Percentiles rank a stretch among this genome's conserved stretches.
These are phyloP conservation scores for Apostichopus parvimensis DNA, from an alignment of 35 echinoderm and acorn worm species.

Conservation along the genomic window DNA sequence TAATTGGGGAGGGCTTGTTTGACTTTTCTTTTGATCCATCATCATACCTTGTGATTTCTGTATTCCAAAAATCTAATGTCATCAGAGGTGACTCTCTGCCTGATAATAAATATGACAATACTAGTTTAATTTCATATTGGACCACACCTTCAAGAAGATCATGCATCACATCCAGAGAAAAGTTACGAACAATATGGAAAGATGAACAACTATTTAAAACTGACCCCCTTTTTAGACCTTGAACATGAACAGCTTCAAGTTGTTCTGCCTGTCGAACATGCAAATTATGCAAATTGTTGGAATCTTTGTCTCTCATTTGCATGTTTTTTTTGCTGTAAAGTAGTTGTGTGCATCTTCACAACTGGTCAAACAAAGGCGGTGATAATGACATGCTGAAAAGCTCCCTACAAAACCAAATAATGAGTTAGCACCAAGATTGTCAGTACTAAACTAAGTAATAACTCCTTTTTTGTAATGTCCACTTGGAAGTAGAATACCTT, in stretches of 20 bases:
- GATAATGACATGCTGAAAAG: background rate
- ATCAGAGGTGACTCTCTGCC: background rate
- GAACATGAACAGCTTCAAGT: background rate
- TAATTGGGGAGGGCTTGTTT: slow-evolving; percentile 24
- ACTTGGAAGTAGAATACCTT: slow-evolving; percentile 39
- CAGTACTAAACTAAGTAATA: background rate
- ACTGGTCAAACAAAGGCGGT: no score
- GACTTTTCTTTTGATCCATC: slow-evolving; percentile 3
- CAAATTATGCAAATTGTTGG: background rate
- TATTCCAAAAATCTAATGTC: background rate
- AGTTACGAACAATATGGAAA: background rate
- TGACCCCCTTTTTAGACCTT: background rate
- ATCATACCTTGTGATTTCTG: background rate
- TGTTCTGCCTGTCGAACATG: background rate
- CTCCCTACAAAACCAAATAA: background rate
- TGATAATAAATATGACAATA: no score
- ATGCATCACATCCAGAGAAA: no score
- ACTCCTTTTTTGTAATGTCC: slow-evolving; percentile 39
- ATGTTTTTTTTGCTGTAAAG: background rate
- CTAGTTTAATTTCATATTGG: no score
- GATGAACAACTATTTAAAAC: background rate
- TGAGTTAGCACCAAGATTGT: no score
- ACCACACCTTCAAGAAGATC: no score
- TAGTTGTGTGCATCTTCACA: background rate
- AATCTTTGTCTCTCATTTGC: background rate